Evolutionary conservation across 2,888 invertebrate genomes (phyloP).

Genomic region (Chirona hameri): DNA sequence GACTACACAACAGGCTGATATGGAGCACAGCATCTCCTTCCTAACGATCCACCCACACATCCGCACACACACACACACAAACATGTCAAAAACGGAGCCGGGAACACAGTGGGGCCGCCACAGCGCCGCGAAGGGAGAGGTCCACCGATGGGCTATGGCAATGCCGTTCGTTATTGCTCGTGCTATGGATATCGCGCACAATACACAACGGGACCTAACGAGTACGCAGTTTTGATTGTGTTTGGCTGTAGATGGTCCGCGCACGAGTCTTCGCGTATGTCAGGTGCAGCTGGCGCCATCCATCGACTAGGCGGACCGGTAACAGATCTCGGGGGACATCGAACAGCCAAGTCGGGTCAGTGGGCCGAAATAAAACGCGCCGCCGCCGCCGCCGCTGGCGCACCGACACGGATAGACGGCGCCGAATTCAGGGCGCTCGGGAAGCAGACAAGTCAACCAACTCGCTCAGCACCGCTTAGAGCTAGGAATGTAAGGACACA

Average conservation of each 20-base stretch:
- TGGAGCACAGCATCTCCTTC: not conserved
- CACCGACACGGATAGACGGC: too few relatives aligned
- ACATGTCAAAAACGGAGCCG: not conserved
- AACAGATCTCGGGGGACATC: not conserved
- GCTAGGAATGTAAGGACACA: conserved; percentile 6
- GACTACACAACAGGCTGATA: conserved; percentile 2
- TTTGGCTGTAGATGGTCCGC: not conserved
- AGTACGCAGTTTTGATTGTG: conserved; percentile 6
- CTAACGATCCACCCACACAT: not conserved
- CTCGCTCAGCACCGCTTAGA: not conserved
- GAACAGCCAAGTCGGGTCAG: not conserved
- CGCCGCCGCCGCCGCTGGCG: too few relatives aligned
- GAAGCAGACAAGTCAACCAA: too few relatives aligned
- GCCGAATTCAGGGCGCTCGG: too few relatives aligned
- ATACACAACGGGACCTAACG: not conserved
- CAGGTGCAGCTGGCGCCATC: not conserved
- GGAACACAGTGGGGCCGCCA: not conserved
- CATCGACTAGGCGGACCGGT: not conserved
- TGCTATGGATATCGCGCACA: not conserved
- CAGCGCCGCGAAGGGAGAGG: not conserved
- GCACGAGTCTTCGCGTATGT: not conserved
- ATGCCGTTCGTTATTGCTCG: conserved; percentile 3
- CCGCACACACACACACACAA: too few relatives aligned
- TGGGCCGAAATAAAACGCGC: too few relatives aligned
- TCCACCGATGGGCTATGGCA: not conserved